Evolutionary conservation across 2,113 vertebrate species (phyloP).

Genomic region (Osmerus mordax): DNA sequence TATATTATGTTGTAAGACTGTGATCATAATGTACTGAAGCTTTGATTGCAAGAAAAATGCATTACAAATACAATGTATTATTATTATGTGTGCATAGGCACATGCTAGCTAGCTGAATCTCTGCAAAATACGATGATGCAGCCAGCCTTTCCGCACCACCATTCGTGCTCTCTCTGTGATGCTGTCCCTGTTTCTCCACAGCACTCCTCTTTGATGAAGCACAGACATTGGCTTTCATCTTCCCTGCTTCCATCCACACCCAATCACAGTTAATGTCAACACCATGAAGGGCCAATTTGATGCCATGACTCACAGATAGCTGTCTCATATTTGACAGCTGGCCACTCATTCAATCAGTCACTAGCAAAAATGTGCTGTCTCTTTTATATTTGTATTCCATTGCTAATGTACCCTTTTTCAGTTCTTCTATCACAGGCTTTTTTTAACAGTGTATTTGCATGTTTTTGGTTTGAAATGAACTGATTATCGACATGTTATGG

Average conservation of each 20-base stretch:
- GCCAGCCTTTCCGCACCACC: neutral
- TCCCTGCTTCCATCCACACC: conserved; percentile 21
- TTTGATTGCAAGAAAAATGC: too few relatives aligned
- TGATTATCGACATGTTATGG: too few relatives aligned
- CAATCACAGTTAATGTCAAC: conserved; percentile 44
- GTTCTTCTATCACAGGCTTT: neutral
- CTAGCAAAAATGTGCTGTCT: conserved; percentile 41
- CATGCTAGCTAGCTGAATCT: conserved; percentile 18
- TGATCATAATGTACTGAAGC: too few relatives aligned
- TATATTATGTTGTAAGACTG: too few relatives aligned
- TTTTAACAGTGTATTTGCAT: conserved; percentile 35
- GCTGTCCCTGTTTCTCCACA: neutral
- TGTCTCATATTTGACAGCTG: conserved; percentile 55
- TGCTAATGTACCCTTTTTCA: neutral
- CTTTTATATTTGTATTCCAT: conserved; percentile 38
- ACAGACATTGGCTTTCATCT: conserved; percentile 35
- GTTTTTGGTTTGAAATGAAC: conserved; percentile 30
- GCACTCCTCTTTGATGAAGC: conserved; percentile 20
- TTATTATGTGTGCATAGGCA: neutral
- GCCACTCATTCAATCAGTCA: conserved; percentile 40
- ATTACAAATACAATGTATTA: too few relatives aligned
- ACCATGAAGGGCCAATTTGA: conserved; percentile 54
- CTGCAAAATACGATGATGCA: neutral
- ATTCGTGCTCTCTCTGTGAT: neutral
- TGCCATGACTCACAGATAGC: conserved; percentile 48